A percentile compares a stretch with the other conserved stretches of the same genome.
phyloP scores from a whole-genome alignment of 2,113 vertebrate genomes.

The Eubucco bourcierii region DNA sequence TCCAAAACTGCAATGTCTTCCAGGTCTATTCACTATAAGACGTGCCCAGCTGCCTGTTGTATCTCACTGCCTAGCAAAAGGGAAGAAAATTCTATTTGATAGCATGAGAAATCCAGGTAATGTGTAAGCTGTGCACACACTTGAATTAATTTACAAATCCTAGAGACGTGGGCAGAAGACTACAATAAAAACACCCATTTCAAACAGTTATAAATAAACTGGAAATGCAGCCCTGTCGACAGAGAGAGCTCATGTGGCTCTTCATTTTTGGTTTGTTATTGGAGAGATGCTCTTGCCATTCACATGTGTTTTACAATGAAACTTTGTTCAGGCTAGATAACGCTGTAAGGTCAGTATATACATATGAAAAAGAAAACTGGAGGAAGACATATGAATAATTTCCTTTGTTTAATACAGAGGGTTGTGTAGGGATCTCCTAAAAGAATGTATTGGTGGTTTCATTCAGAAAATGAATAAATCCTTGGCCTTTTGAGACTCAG shows the following conservation, averaged over 20 bases:
- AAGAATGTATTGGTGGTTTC: conserved; percentile 1
- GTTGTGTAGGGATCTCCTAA: neutral
- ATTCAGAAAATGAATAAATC: conserved; percentile 44
- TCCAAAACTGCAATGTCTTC: no score
- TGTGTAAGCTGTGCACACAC: neutral
- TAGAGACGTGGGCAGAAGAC: neutral
- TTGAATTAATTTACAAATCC: neutral
- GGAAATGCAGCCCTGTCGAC: neutral
- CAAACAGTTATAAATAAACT: conserved; percentile 3
- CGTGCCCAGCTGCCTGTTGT: neutral
- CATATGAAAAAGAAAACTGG: conserved; percentile 16
- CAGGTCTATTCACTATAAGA: no score
- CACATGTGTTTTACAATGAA: conserved; percentile 32
- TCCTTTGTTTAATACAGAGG: conserved; percentile 54
- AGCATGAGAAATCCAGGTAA: neutral
- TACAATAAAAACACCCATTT: conserved; percentile 12
- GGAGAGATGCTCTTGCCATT: neutral
- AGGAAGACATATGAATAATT: conserved; percentile 36
- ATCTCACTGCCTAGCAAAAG: neutral
- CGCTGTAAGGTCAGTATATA: conserved; percentile 15
- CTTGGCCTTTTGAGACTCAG: conserved; percentile 3
- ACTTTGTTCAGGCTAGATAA: conserved; percentile 18
- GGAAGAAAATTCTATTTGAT: neutral
- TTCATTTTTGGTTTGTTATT: conserved; percentile 12
- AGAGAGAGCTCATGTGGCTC: neutral